Evolutionary conservation across 2,113 vertebrate genomes (phyloP).

Genomic region (Pungitius pungitius): DNA sequence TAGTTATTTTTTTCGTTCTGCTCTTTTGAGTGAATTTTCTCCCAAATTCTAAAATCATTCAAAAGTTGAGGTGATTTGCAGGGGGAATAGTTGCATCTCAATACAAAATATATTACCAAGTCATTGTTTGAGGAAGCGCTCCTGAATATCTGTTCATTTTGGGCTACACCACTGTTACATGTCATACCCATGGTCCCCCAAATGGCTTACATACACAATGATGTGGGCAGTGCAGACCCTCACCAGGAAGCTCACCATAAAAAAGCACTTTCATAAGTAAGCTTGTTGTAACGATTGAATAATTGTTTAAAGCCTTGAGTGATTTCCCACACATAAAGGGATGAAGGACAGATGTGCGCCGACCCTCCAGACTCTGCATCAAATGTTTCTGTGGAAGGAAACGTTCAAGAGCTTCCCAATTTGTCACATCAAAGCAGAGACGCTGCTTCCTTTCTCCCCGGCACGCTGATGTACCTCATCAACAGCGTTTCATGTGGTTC

Average conservation of each 20-base stretch:
- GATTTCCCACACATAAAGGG: conserved; percentile 8
- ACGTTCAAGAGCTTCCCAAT: conserved; percentile 74
- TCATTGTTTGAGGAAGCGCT: neutral
- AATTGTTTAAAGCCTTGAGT: conserved; percentile 39
- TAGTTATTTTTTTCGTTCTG: too few species aligned
- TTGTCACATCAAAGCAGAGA: conserved; percentile 80
- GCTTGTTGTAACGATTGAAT: conserved; percentile 6
- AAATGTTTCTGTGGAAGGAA: conserved; percentile 66
- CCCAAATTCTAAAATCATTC: neutral
- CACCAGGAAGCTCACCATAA: conserved; percentile 31
- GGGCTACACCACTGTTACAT: neutral
- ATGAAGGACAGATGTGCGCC: conserved; percentile 42
- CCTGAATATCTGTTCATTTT: neutral
- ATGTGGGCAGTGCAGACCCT: conserved; percentile 9
- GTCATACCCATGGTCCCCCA: conserved; percentile 11
- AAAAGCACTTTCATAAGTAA: conserved; percentile 18
- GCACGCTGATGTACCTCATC: conserved; percentile 73
- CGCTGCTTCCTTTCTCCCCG: conserved; percentile 69
- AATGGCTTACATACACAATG: conserved; percentile 16
- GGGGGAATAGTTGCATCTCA: neutral
- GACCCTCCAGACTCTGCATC: conserved; percentile 31
- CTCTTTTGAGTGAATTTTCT: neutral
- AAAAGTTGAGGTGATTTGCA: neutral
- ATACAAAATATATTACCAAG: neutral
- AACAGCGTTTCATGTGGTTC: conserved; percentile 77